Evolutionary conservation across 2,888 invertebrate genomes (phyloP).

Genomic region (Stratiomys singularior): DNA sequence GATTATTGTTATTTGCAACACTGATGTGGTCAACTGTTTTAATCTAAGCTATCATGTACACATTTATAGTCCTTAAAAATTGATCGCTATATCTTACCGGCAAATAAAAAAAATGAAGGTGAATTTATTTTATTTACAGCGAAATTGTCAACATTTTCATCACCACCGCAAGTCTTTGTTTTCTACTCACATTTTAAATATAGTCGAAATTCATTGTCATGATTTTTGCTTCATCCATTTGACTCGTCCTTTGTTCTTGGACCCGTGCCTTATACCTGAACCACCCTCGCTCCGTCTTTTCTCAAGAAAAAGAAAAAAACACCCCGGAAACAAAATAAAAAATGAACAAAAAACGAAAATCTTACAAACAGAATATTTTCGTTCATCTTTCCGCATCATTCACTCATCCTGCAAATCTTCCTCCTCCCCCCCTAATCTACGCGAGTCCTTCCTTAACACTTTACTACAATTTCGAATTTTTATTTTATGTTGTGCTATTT

Average conservation of each 20-base stretch:
- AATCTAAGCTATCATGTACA: too few relatives aligned
- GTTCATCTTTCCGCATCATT: too few relatives aligned
- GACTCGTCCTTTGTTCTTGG: neutral
- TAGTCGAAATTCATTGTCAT: slow-evolving; percentile 19
- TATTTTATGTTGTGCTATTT: slow-evolving; percentile 36
- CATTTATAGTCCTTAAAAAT: neutral
- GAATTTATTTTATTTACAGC: slow-evolving; percentile 32
- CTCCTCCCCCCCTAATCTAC: neutral
- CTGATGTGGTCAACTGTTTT: too few relatives aligned
- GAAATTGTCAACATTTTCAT: slow-evolving; percentile 34
- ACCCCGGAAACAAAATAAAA: neutral
- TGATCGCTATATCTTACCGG: neutral
- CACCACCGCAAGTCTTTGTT: neutral
- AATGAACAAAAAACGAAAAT: neutral
- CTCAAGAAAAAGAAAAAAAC: too few relatives aligned
- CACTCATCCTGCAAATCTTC: neutral
- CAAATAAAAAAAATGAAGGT: neutral
- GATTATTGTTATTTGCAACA: too few relatives aligned
- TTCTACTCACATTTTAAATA: slow-evolving; percentile 5
- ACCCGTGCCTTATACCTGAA: neutral
- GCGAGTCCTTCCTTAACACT: neutral
- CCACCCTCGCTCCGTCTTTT: too few relatives aligned
- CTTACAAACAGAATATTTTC: neutral
- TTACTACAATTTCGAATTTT: slow-evolving; percentile 17
- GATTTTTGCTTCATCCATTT: neutral